Percentiles rank a stretch among this genome's conserved stretches.
These are phyloP conservation scores for Kryptopterus vitreolus DNA, from an alignment of 2,797 vertebrate species.

Conservation along the genomic window DNA sequence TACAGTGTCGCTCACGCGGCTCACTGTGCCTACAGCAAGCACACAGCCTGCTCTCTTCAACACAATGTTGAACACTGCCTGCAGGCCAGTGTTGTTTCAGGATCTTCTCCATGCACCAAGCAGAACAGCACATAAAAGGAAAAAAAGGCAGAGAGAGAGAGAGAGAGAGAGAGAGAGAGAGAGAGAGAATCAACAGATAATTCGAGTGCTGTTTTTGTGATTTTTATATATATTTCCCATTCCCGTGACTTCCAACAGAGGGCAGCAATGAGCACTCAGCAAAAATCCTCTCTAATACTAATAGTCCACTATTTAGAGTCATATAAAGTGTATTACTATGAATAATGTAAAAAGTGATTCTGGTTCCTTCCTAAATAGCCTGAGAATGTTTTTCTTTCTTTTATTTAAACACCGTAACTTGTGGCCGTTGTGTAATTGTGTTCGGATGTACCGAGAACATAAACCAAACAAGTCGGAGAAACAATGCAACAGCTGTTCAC, in stretches of 20 bases:
- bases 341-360: neutral
- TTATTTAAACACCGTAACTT: neutral
- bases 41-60: conserved; percentile 58
- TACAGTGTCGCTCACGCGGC: conserved; percentile 1
- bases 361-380: neutral
- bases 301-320: neutral
- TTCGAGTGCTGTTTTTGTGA: conserved; percentile 3
- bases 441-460: neutral
- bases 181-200: neutral
- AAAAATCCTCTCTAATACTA: neutral
- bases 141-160: neutral
- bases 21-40: conserved; percentile 17
- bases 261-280: conserved; percentile 18
- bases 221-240: neutral
- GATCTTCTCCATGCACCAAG: conserved; percentile 5
- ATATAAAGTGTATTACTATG: neutral
- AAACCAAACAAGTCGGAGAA: neutral
- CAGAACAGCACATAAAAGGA: neutral
- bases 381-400: neutral
- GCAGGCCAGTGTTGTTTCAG: conserved; percentile 51
- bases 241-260: conserved; percentile 25
- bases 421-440: neutral
- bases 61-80: conserved; percentile 45
- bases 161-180: conserved; percentile 4
- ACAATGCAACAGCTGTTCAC: neutral